Evolutionary conservation across 2,888 invertebrate genomes (phyloP), one percentile per base, ranked within the genome.

Genomic region (Erebia epiphron): DNA sequence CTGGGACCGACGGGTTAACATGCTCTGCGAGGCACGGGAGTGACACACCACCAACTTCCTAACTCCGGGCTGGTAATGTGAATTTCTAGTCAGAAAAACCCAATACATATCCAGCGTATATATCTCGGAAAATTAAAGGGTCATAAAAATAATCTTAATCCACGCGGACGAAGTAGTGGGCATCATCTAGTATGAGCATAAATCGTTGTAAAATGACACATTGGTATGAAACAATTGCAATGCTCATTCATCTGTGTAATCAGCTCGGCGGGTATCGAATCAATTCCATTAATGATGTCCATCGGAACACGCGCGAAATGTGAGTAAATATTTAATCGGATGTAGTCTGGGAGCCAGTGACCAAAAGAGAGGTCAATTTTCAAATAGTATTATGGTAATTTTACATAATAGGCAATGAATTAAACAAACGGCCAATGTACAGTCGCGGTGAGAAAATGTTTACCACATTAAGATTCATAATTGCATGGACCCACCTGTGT

Each of bases 181-280:
- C 9, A 49, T 9, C 8, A 52, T 52, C 9, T 52, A 7, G 9
- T 16, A 50, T n/a, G 16, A 16, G 9, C n/a, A n/a, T 56, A 56
- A 21, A 56, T 21, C 3, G 18, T 21, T 56, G 56, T 56, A 8
- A 18, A 67, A 52, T 67, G 21, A 35, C 50, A 35, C 50, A 35
- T 60, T 60, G 16, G 41, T 16, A 16, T 14, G 18, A 50, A 60
- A 18, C 52, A 50, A 67, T 35, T 58, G 50, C 26, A 61, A 18
- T 61, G 52, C 26, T 61, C 46, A 68, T 54, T 68, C 61, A 61
- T 61, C 66, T 41, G 41, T 54, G 58, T 18, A 65, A 70, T 67
- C 63, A 56, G 69, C 64, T 69, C 64, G 63, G 57, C 64, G 66
- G 54, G 67, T 54, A 66, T 62, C 54, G 52, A 67, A 70, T 61